These are phyloP conservation scores for Hipposideros larvatus DNA, from an alignment of 2,797 vertebrate species.

Conservation along the genomic window DNA sequence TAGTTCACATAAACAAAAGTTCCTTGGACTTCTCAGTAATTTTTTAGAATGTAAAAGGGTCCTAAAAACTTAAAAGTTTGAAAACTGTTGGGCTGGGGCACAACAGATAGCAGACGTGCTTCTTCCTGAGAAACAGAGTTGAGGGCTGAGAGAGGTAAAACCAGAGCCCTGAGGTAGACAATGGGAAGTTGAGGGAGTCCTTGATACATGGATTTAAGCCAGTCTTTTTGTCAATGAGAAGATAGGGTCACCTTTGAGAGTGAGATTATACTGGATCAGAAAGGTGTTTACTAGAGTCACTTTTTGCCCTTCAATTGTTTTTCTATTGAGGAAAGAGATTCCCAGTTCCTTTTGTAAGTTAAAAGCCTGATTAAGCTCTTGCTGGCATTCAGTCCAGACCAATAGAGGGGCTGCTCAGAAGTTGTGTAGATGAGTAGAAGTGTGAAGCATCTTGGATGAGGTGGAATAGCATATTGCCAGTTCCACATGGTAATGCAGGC, in stretches of 20 bases:
- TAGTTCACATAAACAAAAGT: not conserved
- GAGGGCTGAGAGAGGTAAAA: not conserved
- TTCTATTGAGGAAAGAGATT: not conserved
- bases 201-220: not conserved
- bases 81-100: not conserved
- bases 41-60: not conserved
- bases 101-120: not conserved
- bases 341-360: not conserved
- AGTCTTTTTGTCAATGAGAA: not conserved
- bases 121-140: not conserved
- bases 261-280: not conserved
- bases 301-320: not conserved
- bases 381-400: not conserved
- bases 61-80: not conserved
- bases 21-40: not conserved
- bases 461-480: not conserved
- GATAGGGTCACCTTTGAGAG: not conserved
- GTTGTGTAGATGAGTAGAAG: not conserved
- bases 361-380: not conserved
- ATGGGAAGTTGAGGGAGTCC: not conserved
- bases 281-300: not conserved
- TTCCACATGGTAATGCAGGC: not conserved
- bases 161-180: not conserved
- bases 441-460: not conserved
- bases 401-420: not conserved